These are phyloP conservation scores for Polia nebulosa DNA, from an alignment of 2,888 invertebrate genomes.

Conservation along the genomic window DNA sequence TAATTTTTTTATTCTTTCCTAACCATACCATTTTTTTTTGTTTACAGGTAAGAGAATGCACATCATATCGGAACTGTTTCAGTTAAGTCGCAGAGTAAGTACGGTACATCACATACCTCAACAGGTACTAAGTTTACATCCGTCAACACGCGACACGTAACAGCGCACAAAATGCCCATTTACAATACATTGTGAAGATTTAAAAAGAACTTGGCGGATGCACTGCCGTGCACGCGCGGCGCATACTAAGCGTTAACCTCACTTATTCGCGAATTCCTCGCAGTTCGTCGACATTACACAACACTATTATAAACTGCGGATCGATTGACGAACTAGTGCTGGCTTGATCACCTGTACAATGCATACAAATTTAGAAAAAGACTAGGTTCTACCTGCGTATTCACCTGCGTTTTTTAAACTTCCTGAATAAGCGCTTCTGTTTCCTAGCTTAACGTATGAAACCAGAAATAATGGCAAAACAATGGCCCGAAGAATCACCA, in stretches of 20 bases:
- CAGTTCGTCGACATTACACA: slow-evolving; percentile 62
- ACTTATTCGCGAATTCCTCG: slow-evolving; percentile 66
- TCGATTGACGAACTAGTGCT: slow-evolving; percentile 48
- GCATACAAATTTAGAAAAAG: slow-evolving; percentile 45
- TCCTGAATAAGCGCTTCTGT: background rate
- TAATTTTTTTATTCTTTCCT: background rate
- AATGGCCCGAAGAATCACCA: too few species aligned
- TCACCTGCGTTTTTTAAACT: background rate
- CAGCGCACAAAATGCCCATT: slow-evolving; percentile 15
- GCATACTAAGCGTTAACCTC: slow-evolving; percentile 64
- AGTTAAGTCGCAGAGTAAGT: slow-evolving; percentile 19
- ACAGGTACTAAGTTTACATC: background rate
- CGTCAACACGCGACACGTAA: slow-evolving; percentile 4
- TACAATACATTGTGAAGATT: slow-evolving; percentile 30
- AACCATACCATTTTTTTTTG: background rate
- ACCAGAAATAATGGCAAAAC: too few species aligned
- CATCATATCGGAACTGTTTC: background rate
- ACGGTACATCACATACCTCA: background rate
- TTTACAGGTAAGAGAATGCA: slow-evolving; percentile 35
- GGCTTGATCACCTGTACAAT: slow-evolving; percentile 10
- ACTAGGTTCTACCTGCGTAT: background rate
- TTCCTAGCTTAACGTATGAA: too few species aligned
- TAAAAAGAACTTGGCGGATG: slow-evolving; percentile 66
- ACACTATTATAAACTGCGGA: slow-evolving; percentile 44
- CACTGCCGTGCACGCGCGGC: slow-evolving; percentile 48